These are phyloP conservation scores for Drosophila micromelanica DNA, from an alignment of 1,140 invertebrate species.

Conservation along the genomic window DNA sequence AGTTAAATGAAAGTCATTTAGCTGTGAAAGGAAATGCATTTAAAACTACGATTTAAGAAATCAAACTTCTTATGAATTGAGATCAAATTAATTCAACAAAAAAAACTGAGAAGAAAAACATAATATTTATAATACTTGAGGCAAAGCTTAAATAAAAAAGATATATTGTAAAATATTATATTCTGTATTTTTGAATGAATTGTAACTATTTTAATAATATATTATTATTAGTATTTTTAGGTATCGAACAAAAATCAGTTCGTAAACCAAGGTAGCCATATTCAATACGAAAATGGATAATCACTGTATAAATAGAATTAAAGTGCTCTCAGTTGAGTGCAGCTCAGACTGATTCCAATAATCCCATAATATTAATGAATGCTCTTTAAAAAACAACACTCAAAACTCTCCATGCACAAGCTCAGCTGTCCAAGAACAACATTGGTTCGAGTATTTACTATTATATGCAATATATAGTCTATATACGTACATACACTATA, in stretches of 20 bases:
- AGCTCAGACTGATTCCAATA: constrained; percentile 49
- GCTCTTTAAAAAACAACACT: constrained; percentile 44
- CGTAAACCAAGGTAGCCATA: neutral
- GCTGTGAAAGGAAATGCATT: constrained; percentile 54
- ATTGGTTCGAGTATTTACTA: constrained; percentile 37
- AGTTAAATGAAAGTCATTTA: constrained; percentile 46
- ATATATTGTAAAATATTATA: too few relatives aligned
- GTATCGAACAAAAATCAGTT: neutral
- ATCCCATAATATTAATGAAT: constrained; percentile 71
- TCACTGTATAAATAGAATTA: neutral
- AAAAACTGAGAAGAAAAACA: too few relatives aligned
- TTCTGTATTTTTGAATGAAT: too few relatives aligned
- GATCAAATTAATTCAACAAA: constrained; percentile 6
- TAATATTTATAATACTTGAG: too few relatives aligned
- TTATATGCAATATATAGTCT: constrained; percentile 34
- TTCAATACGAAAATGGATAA: neutral
- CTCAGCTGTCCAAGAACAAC: constrained; percentile 4
- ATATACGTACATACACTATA: constrained; percentile 24
- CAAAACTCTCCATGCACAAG: constrained; percentile 21
- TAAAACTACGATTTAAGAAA: constrained; percentile 2
- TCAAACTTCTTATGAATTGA: constrained; percentile 8
- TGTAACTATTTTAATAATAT: too few relatives aligned
- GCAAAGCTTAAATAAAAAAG: too few relatives aligned
- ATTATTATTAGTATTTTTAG: too few relatives aligned
- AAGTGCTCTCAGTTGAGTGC: constrained; percentile 12